These are phyloP conservation scores for Hyperopisus bebe DNA, from an alignment of 2,113 vertebrate genomes.

Conservation along the genomic window DNA sequence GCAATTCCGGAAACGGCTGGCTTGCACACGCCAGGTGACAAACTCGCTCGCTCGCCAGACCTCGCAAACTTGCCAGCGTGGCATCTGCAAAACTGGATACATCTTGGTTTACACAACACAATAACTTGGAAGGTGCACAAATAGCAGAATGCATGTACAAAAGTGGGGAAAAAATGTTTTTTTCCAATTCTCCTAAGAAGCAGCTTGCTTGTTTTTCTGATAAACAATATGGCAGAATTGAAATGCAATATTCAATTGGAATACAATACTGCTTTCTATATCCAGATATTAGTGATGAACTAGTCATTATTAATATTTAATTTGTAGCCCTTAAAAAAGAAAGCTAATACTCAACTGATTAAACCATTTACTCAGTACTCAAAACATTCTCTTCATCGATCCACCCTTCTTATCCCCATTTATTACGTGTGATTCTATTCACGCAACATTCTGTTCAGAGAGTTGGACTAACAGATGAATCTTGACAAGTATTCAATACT, in stretches of 20 bases:
- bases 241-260: neutral
- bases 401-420: neutral
- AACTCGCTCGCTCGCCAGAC: neutral
- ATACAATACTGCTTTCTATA: neutral
- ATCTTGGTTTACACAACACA: neutral
- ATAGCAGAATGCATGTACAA: neutral
- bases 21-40: neutral
- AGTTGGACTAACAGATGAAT: neutral
- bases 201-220: neutral
- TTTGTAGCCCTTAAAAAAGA: neutral
- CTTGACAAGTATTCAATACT: neutral
- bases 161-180: neutral
- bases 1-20: neutral
- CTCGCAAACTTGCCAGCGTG: neutral
- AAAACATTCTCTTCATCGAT: neutral
- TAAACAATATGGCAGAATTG: neutral
- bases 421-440: neutral
- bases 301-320: neutral
- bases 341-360: neutral
- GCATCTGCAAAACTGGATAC: neutral
- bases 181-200: neutral
- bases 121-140: neutral
- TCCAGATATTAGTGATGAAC: neutral
- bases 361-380: neutral
- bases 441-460: neutral